phyloP scores from a whole-genome alignment of 1,140 invertebrate species.

The Drosophila baimaii region DNA sequence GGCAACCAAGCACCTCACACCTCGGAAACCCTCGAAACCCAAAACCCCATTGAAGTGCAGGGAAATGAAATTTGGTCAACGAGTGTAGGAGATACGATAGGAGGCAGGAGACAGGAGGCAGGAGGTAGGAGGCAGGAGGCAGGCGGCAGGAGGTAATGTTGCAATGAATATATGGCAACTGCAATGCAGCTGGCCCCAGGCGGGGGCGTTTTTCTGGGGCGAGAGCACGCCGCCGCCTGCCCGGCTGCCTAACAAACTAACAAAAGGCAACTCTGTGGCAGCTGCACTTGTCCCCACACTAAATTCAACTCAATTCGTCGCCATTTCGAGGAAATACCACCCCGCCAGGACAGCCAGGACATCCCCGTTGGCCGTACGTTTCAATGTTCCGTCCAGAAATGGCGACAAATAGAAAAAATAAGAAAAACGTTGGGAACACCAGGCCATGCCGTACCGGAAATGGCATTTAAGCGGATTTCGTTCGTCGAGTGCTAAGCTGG shows the following conservation, averaged over 20 bases:
- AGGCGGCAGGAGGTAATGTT: background rate
- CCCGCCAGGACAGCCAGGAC: conserved; percentile 1
- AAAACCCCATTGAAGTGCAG: conserved; percentile 18
- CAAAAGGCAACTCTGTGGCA: conserved; percentile 49
- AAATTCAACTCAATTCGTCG: conserved; percentile 48
- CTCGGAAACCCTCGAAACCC: background rate
- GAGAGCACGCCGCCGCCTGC: background rate
- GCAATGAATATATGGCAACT: conserved; percentile 73
- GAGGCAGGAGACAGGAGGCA: background rate
- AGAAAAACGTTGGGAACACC: conserved; percentile 33
- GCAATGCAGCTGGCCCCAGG: conserved; percentile 62
- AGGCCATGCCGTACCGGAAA: conserved; percentile 48
- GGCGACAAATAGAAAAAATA: conserved; percentile 26
- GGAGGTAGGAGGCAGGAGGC: background rate
- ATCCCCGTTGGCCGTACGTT: conserved; percentile 27
- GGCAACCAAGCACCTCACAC: background rate
- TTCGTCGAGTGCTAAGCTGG: conserved; percentile 38
- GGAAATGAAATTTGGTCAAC: conserved; percentile 64
- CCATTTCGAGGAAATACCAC: conserved; percentile 27
- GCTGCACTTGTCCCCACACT: conserved; percentile 48
- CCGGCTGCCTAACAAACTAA: conserved; percentile 27
- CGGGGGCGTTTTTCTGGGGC: conserved; percentile 22
- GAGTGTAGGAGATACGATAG: conserved; percentile 22
- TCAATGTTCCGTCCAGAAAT: conserved; percentile 45
- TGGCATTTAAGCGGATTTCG: conserved; percentile 77